Conservation (phyloP, 2,888 invertebrate species). For the Catocala sponsa region DNA sequence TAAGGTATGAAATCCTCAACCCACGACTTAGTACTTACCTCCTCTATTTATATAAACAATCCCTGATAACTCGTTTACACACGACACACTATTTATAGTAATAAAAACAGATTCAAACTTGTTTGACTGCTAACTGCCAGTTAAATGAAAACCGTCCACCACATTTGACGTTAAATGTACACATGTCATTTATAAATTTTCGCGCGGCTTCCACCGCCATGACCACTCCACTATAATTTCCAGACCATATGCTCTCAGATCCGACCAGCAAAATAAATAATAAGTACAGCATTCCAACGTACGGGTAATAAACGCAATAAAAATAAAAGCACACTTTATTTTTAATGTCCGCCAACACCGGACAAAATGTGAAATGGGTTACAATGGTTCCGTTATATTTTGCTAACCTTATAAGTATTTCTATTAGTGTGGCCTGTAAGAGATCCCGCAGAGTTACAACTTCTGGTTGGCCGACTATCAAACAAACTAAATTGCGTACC, state of each 20-base stretch:
- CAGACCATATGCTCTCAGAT: conserved; percentile 26
- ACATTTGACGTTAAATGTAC: background rate
- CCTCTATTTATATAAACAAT: no score
- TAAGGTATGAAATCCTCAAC: no score
- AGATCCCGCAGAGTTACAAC: no score
- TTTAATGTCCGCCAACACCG: conserved; percentile 45
- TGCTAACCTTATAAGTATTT: conserved; percentile 21
- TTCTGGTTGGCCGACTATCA: no score
- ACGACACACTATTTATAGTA: no score
- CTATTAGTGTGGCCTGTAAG: conserved; percentile 10
- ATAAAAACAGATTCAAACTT: no score
- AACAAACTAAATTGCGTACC: no score
- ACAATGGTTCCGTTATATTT: conserved; percentile 24
- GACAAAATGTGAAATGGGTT: conserved; percentile 30
- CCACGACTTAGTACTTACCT: no score
- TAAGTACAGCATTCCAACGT: conserved; percentile 33
- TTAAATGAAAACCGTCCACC: background rate
- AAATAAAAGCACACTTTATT: conserved; percentile 50
- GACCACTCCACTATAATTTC: conserved; percentile 23
- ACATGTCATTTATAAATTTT: conserved; percentile 4
- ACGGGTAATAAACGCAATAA: conserved; percentile 44
- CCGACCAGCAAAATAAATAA: conserved; percentile 39
- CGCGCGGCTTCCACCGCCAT: background rate
- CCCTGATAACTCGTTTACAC: no score
- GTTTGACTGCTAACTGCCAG: background rate